These are phyloP conservation scores for Mormyrus proboscirostris DNA, from an alignment of 2,797 vertebrate species.

Conservation along the genomic window DNA sequence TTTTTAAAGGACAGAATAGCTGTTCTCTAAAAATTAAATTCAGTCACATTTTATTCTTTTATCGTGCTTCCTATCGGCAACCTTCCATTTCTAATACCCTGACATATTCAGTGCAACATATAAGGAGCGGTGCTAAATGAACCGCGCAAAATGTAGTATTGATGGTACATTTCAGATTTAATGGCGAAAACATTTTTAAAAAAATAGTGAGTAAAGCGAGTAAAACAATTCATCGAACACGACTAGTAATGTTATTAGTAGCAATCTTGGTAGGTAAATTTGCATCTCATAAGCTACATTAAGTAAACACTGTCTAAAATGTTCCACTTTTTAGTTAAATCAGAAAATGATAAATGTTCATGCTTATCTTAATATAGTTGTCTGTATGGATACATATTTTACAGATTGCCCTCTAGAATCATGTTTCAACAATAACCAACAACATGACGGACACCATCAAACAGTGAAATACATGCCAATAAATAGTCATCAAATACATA, in stretches of 20 bases:
- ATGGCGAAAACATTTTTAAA: background rate
- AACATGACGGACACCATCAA: background rate
- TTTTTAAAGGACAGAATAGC: conserved; percentile 57
- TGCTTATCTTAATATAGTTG: background rate
- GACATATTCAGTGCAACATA: background rate
- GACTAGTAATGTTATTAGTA: background rate
- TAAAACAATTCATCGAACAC: background rate
- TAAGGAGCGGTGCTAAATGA: conserved; percentile 22
- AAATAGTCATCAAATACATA: background rate
- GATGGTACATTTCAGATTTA: background rate
- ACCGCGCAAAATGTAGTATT: background rate
- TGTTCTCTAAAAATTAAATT: conserved; percentile 70
- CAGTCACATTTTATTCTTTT: conserved; percentile 60
- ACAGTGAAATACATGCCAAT: background rate
- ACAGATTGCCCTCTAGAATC: background rate
- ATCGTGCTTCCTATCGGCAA: conserved; percentile 43
- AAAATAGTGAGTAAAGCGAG: background rate
- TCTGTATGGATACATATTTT: background rate
- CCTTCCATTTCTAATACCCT: background rate
- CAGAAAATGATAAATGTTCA: background rate
- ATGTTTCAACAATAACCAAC: background rate
- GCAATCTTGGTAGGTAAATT: background rate
- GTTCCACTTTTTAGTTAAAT: background rate
- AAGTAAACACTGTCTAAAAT: background rate
- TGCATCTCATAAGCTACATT: background rate